phyloP scores from a whole-genome alignment of 2,797 vertebrate genomes.

The Discoglossus pictus region DNA sequence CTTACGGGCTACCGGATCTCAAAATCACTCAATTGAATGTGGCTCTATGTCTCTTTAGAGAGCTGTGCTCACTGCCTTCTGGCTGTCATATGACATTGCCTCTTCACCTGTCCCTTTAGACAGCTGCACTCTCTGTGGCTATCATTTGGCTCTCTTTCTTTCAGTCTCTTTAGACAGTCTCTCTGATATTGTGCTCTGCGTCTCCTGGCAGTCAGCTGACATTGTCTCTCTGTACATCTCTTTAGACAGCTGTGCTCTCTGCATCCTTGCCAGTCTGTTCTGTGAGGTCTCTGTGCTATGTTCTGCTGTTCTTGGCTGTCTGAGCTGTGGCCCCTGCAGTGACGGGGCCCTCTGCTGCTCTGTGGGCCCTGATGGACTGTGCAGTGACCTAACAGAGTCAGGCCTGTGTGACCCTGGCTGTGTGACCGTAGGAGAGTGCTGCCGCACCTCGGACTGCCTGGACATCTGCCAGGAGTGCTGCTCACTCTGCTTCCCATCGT shows the following conservation, averaged over 20 bases:
- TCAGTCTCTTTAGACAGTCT: too few species aligned
- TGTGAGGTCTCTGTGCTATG: conserved; percentile 77
- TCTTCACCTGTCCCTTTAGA: too few species aligned
- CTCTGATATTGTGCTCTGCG: too few species aligned
- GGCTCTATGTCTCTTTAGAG: too few species aligned
- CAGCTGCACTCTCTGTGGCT: too few species aligned
- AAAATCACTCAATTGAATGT: too few species aligned
- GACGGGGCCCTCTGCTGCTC: conserved; percentile 61
- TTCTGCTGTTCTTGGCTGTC: conserved; percentile 68
- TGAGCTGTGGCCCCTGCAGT: conserved; percentile 63
- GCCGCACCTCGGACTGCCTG: conserved; percentile 74
- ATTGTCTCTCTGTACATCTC: background rate
- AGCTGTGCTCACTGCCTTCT: too few species aligned
- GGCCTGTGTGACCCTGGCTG: conserved; percentile 72
- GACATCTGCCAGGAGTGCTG: conserved; percentile 82
- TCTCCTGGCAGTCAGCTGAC: background rate
- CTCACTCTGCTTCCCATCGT: conserved; percentile 78
- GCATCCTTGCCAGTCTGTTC: conserved; percentile 78
- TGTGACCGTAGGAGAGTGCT: conserved; percentile 75
- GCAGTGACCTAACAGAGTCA: conserved; percentile 58
- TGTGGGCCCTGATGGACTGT: conserved; percentile 55
- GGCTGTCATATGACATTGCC: too few species aligned
- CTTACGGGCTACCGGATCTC: too few species aligned
- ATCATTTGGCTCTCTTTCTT: too few species aligned
- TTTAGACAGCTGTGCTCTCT: conserved; percentile 76